Base-by-base conservation (phyloP, 2,888 invertebrate species). In the Helobdella robusta region DNA sequence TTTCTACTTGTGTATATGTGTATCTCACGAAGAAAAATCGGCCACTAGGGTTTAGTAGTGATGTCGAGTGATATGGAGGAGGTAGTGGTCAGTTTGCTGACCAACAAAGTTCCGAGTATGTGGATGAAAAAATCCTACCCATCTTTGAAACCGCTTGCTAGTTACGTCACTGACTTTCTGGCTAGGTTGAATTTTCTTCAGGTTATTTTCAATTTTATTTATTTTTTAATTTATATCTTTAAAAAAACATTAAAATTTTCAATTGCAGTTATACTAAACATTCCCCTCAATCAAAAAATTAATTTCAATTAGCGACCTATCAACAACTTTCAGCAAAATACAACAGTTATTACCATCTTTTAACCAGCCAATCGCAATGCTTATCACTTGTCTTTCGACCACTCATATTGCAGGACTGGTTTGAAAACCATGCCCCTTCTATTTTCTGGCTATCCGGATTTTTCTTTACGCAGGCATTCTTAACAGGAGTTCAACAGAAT, bases 61-160 rank as follows among this genome's bases (percentile, higher is more conserved):
- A 86, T 93, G 85, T 90, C 89, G 2, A 83, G 86, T 59, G 86
- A 87, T 70, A 84, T 92, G 60, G 93, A 93, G 76, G 88, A 89
- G 76, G 89, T 93, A 23, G 84, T 87, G 67, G 84, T 85, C 60
- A 88, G 89, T 71, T 88, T 93, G 74, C 82, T 91, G 68, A 87
- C 86, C 68, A 89, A 89, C 3, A 87, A 77, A 70, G 67, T 92
- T 52, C 80, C 81, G 1, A 75, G 71, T 25, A 76, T 79, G 75
- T 81, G 81, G 81, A 79, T 78, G 77, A 75, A 75, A 68, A 76
- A 75, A 62, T 81, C 81, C 2, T 81, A 81, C 72, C 81, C 81
- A 28, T 81, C 81, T 2, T 73, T 81, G 25, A 81, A 81, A 71
- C 80, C 80, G 3, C 75, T 81, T 3, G 80, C 80, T 40, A 77